Conservation (phyloP, 2,113 vertebrate species). For the Gila orcuttii region DNA sequence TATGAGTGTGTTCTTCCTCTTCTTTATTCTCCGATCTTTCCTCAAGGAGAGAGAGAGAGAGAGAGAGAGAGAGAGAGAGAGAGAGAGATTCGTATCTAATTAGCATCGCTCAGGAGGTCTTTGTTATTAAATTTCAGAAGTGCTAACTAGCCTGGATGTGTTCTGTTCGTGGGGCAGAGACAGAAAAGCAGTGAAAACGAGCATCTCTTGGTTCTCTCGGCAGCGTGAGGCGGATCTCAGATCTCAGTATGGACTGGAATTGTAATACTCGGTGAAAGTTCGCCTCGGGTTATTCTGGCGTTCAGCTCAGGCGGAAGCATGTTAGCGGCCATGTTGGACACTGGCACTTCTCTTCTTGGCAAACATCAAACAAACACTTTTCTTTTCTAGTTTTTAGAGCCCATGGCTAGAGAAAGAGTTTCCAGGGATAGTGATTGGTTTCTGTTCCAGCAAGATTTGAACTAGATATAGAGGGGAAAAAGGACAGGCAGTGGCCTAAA, state of each 20-base stretch:
- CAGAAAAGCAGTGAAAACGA: background rate
- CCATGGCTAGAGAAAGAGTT: conserved; percentile 28
- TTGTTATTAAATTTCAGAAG: conserved; percentile 39
- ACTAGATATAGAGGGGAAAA: background rate
- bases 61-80: conserved; percentile 22
- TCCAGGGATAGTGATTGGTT: conserved; percentile 46
- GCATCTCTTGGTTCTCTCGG: conserved; percentile 13
- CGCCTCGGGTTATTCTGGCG: conserved; percentile 42
- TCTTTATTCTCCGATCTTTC: background rate
- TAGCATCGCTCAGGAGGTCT: conserved; percentile 19
- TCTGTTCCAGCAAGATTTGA: conserved; percentile 21
- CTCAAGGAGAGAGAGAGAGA: conserved; percentile 24
- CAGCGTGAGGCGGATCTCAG: background rate
- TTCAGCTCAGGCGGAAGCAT: conserved; percentile 53
- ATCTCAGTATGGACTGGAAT: conserved; percentile 42
- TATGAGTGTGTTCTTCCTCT: background rate
- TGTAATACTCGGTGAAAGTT: conserved; percentile 49
- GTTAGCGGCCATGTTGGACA: conserved; percentile 52
- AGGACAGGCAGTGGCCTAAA: background rate
- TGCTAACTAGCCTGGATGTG: conserved; percentile 21
- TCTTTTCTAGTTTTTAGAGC: conserved; percentile 31
- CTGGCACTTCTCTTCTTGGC: conserved; percentile 42
- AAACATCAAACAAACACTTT: conserved; percentile 52
- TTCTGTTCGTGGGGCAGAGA: background rate
- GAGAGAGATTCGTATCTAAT: conserved; percentile 13